These are phyloP conservation scores for Smittia sp. DNA, from an alignment of 2,888 invertebrate genomes.

Conservation along the genomic window DNA sequence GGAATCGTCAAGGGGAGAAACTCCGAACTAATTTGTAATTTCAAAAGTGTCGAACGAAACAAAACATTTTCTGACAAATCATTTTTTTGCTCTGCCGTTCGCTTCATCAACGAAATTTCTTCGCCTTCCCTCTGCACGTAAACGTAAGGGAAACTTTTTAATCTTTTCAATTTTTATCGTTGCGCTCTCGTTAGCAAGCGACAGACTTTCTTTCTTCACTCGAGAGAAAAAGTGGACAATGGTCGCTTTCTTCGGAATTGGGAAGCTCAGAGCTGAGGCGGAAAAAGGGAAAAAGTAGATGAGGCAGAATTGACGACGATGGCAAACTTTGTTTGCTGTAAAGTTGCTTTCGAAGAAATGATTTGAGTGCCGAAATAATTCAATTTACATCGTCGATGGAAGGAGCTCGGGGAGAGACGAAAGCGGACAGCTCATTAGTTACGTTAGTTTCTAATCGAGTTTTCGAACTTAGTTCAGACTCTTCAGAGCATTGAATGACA, in stretches of 20 bases:
- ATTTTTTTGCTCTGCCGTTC: slow-evolving; percentile 13
- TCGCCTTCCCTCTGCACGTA: neutral
- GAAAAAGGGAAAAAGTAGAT: neutral
- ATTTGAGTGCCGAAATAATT: slow-evolving; percentile 35
- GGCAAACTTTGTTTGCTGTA: slow-evolving; percentile 30
- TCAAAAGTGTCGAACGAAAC: slow-evolving; percentile 25
- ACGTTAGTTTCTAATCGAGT: too few species aligned
- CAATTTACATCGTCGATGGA: slow-evolving; percentile 25
- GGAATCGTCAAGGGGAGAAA: neutral
- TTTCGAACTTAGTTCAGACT: too few species aligned
- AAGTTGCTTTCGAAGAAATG: slow-evolving; percentile 12
- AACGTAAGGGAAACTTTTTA: neutral
- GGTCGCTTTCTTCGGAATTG: neutral
- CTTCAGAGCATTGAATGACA: too few species aligned
- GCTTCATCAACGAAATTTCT: neutral
- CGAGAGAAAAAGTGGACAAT: neutral
- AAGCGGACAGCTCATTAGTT: neutral
- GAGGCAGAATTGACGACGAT: neutral
- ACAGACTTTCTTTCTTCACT: neutral
- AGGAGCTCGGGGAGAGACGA: neutral
- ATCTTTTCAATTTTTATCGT: slow-evolving; percentile 4
- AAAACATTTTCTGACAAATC: slow-evolving; percentile 33
- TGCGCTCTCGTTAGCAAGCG: neutral
- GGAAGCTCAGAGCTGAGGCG: neutral
- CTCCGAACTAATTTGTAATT: slow-evolving; percentile 37